A percentile compares a stretch with the other conserved stretches of the same genome.
Evolutionary conservation across 2,113 vertebrate species (phyloP).

Genomic region (Zingel zingel): DNA sequence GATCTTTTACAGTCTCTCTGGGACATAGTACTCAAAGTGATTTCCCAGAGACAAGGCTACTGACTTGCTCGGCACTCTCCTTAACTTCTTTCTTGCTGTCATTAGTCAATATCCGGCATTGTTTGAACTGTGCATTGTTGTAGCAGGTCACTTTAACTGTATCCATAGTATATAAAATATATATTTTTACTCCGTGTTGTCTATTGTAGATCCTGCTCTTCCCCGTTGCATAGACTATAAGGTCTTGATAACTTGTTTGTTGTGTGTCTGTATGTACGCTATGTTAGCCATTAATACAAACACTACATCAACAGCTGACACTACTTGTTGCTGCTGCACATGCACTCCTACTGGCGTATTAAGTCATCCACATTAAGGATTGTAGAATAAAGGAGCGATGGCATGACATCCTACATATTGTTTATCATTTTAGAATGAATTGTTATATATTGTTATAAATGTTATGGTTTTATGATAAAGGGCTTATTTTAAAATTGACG

Average conservation of each 20-base stretch:
- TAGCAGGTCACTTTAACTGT: neutral
- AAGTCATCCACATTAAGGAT: neutral
- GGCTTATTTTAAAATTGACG: no score
- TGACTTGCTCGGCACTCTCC: neutral
- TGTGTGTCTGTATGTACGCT: neutral
- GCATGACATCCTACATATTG: neutral
- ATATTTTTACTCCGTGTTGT: neutral
- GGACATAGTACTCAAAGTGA: constrained; percentile 16
- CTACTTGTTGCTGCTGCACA: neutral
- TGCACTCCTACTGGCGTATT: neutral
- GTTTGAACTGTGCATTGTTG: neutral
- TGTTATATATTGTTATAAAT: neutral
- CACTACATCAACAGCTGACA: neutral
- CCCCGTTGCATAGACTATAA: neutral
- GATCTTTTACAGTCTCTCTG: constrained; percentile 24
- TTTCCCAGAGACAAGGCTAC: constrained; percentile 28
- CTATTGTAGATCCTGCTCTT: neutral
- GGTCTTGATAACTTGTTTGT: neutral
- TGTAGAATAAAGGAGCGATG: neutral
- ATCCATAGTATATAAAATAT: neutral
- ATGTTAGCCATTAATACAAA: neutral
- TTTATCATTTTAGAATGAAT: neutral
- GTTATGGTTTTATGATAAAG: neutral
- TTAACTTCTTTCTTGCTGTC: neutral
- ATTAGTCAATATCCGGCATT: neutral